Base-by-base conservation (phyloP, 2,797 vertebrate species). In the Trematomus bernacchii region DNA sequence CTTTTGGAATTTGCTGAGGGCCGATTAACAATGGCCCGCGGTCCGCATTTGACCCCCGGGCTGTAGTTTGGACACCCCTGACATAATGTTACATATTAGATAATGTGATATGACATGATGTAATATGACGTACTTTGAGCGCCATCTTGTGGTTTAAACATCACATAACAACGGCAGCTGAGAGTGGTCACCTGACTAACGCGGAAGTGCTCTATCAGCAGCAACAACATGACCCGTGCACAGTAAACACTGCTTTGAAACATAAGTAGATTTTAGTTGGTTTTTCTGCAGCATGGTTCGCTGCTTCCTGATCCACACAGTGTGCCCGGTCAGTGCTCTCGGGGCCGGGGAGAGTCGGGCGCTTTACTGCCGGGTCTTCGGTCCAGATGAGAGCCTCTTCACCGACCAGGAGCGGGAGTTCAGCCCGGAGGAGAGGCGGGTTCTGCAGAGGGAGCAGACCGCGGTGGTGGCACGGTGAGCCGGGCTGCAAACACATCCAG, bases 231-330 rank as follows among this genome's bases (percentile, higher is more conserved):
- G 0, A 0, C 33, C 33, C 33, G 8, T 2, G 21, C 14, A 0
- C 3, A 16, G 10, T 27, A 13, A 21, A 61, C 18, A 10, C 10
- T 10, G 37, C 33, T 13, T 0, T 0, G 7, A 30, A 3, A 0
- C 1, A 3, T 6, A 7, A 33, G 58, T 2, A 9, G 1, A 0
- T 10, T 11, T 50, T 10, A 9, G 46, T 1, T 0, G 0, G 1
- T 1, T 15, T 42, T 37, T 0, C 0, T 7, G 4, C 8, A 70
- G 2, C 42, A 98, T 98, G 97, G 97, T 98, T 0, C 84, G 94
- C 0, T 96, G 94, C 2, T 96, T 98, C 71, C 73, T 98, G 50
- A 92, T 98, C 71, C 95, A 97, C 88, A 96, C 96, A 0, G 87
- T 95, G 63, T 93, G 95, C 16, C 88, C 94, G 15, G 83, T 95